phyloP scores from a whole-genome alignment of 2,888 invertebrate genomes.

The Candidula unifasciata region DNA sequence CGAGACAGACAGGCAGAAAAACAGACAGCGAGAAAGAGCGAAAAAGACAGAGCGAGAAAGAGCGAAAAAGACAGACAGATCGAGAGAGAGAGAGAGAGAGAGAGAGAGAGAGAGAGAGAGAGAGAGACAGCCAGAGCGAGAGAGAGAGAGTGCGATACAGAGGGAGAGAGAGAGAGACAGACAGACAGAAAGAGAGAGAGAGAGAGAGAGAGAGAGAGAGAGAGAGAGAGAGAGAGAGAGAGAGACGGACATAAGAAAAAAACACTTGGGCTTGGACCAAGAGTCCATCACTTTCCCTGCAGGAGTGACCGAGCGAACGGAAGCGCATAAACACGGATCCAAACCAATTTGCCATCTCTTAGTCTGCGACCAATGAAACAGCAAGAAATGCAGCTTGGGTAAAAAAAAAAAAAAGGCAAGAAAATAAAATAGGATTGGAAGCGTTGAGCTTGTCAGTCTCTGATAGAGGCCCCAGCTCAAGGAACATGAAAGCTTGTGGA shows the following conservation, averaged over 20 bases:
- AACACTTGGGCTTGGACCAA: too few species aligned
- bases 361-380: slow-evolving; percentile 12
- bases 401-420: neutral
- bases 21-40: too few species aligned
- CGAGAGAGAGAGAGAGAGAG: too few species aligned
- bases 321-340: slow-evolving; percentile 17
- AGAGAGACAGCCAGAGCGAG: too few species aligned
- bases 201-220: neutral
- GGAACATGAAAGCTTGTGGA: slow-evolving; percentile 23
- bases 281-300: neutral
- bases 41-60: too few species aligned
- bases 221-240: neutral
- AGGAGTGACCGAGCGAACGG: neutral
- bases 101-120: too few species aligned
- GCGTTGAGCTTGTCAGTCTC: slow-evolving; percentile 17
- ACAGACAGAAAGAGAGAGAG: neutral
- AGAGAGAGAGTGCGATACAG: too few species aligned
- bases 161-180: too few species aligned
- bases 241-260: neutral
- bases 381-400: neutral
- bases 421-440: neutral
- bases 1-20: too few species aligned
- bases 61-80: too few species aligned
- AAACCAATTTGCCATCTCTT: slow-evolving; percentile 20
- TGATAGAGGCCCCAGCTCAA: neutral